phyloP scores from a whole-genome alignment of 2,888 invertebrate species.

The Rhyacophila evoluta region DNA sequence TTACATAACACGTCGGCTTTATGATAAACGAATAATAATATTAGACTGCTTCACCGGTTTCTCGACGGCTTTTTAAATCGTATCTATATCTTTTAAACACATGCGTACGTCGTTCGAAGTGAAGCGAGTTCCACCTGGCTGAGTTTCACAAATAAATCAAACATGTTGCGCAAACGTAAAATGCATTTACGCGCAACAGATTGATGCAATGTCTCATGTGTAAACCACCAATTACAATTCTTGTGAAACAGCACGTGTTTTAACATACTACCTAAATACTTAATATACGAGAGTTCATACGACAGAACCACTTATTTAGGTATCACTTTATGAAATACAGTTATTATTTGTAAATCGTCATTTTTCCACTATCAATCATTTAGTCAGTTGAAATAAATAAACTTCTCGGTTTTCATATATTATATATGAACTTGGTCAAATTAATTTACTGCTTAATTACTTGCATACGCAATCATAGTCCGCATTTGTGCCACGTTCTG shows the following conservation, averaged over 20 bases:
- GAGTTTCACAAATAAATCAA: conserved; percentile 12
- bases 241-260: conserved; percentile 3
- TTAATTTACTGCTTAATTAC: too few species aligned
- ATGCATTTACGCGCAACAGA: background rate
- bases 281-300: too few species aligned
- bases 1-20: background rate
- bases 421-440: too few species aligned
- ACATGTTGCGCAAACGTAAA: background rate
- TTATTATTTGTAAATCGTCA: too few species aligned
- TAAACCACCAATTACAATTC: background rate
- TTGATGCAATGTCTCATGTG: background rate
- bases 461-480: background rate
- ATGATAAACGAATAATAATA: background rate
- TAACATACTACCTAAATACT: too few species aligned
- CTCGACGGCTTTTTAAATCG: background rate
- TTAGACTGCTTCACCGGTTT: background rate
- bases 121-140: background rate
- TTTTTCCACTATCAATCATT: too few species aligned
- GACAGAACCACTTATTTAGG: too few species aligned
- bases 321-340: too few species aligned
- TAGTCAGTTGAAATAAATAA: too few species aligned
- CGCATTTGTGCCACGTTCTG: too few species aligned
- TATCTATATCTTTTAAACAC: background rate
- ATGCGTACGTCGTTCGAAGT: background rate
- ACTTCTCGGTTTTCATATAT: too few species aligned